phyloP scores from a whole-genome alignment of 2,113 vertebrate genomes.

The Microcebus griseorufus region DNA sequence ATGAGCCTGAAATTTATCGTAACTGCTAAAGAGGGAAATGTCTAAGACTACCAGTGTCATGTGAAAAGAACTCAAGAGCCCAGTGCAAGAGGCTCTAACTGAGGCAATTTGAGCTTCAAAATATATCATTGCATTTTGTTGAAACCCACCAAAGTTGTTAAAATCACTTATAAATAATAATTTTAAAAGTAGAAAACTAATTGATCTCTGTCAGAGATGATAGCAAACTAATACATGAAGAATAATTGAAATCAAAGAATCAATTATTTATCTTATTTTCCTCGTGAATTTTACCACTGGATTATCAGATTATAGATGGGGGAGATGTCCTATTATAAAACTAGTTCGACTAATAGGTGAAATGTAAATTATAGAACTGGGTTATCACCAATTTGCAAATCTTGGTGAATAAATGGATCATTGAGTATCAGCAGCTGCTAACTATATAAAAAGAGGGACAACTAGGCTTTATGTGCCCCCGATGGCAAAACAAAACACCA shows the following conservation, averaged over 20 bases:
- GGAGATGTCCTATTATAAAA: neutral
- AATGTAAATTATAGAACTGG: neutral
- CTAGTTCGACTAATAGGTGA: neutral
- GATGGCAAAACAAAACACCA: neutral
- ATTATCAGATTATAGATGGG: neutral
- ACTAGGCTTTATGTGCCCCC: no score
- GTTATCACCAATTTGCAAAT: neutral
- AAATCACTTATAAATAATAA: neutral
- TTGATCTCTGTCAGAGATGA: neutral
- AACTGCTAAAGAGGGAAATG: neutral
- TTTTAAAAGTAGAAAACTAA: neutral
- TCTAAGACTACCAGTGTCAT: neutral
- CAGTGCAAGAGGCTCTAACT: neutral
- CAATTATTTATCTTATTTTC: neutral
- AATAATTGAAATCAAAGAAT: neutral
- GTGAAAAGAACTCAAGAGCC: neutral
- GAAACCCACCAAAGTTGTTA: neutral
- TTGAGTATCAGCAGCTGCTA: neutral
- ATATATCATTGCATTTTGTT: neutral
- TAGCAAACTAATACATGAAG: neutral
- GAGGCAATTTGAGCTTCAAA: neutral
- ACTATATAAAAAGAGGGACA: neutral
- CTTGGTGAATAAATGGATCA: neutral
- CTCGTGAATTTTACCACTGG: neutral
- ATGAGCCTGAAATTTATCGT: neutral